Conservation (phyloP, 2,797 vertebrate species). For the Gastrophryne carolinensis region DNA sequence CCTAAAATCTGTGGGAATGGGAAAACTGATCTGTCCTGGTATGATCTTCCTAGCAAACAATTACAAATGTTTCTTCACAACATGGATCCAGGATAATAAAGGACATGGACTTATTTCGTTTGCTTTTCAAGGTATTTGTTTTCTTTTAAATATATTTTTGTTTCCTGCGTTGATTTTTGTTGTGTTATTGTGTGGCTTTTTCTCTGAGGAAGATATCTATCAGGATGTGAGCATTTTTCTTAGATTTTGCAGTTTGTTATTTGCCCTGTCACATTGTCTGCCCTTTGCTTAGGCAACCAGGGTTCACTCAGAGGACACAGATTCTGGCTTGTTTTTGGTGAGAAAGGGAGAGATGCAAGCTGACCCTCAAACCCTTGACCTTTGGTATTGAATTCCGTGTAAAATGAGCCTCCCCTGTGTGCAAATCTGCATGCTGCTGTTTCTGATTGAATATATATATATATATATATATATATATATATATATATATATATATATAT, state of each 20-base stretch:
- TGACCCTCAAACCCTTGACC: constrained; percentile 83
- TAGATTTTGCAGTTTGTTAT: constrained; percentile 49
- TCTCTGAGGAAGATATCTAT: not conserved
- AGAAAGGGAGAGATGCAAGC: constrained; percentile 66
- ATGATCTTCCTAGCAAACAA: constrained; percentile 64
- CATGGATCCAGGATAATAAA: constrained; percentile 60
- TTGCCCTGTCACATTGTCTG: constrained; percentile 71
- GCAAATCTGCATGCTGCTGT: not conserved
- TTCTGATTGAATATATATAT: not conserved
- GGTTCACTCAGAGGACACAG: constrained; percentile 91
- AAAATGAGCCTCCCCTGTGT: constrained; percentile 46
- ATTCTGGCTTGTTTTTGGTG: constrained; percentile 74
- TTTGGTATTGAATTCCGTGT: constrained; percentile 76
- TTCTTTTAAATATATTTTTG: not conserved
- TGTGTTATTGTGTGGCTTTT: too few relatives aligned
- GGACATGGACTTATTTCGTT: constrained; percentile 20
- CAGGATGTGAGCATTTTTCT: not conserved
- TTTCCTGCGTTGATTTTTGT: not conserved
- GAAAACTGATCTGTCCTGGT: constrained; percentile 69
- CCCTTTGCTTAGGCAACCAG: constrained; percentile 74
- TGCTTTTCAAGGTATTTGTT: constrained; percentile 12
- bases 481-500: not conserved
- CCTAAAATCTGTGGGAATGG: constrained; percentile 70
- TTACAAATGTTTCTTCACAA: constrained; percentile 65
- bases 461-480: not conserved